Evolutionary conservation across 2,888 invertebrate species (phyloP).

Genomic region (Luffia ferchaultella): DNA sequence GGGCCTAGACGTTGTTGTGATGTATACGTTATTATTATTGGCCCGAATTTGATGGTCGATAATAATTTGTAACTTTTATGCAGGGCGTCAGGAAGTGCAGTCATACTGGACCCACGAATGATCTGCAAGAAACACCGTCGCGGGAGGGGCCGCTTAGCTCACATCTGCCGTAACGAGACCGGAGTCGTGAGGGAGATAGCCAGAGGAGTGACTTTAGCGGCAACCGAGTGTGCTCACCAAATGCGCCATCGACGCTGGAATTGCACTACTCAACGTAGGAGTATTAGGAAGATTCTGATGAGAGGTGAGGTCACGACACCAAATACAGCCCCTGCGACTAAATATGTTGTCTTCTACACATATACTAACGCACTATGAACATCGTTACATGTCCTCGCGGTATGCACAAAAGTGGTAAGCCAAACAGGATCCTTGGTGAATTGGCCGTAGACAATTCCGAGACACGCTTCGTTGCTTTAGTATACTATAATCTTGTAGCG

Average conservation of each 20-base stretch:
- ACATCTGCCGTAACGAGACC: conserved; percentile 86
- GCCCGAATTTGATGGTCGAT: neutral
- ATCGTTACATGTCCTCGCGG: too few relatives aligned
- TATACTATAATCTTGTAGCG: too few relatives aligned
- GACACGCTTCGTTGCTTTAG: too few relatives aligned
- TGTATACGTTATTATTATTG: too few relatives aligned
- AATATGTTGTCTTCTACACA: conserved; percentile 28
- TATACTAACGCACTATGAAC: too few relatives aligned
- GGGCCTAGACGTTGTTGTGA: too few relatives aligned
- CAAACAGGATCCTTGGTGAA: too few relatives aligned
- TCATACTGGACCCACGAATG: conserved; percentile 88
- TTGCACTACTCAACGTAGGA: conserved; percentile 82
- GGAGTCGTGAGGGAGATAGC: conserved; percentile 80
- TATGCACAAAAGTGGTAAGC: too few relatives aligned
- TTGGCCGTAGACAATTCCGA: too few relatives aligned
- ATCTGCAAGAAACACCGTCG: conserved; percentile 87
- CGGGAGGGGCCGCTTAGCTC: conserved; percentile 77
- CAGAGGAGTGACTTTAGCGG: conserved; percentile 82
- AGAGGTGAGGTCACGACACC: conserved; percentile 87
- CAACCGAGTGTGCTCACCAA: conserved; percentile 88
- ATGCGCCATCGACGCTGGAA: conserved; percentile 89
- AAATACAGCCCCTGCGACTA: too few relatives aligned
- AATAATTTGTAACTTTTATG: conserved; percentile 16
- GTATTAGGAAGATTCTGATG: conserved; percentile 84
- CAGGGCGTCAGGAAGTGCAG: conserved; percentile 85